A percentile compares a stretch with the other conserved stretches of the same genome.
These are phyloP conservation scores for Sisyra nigra DNA, from an alignment of 2,888 invertebrate genomes.

Conservation along the genomic window DNA sequence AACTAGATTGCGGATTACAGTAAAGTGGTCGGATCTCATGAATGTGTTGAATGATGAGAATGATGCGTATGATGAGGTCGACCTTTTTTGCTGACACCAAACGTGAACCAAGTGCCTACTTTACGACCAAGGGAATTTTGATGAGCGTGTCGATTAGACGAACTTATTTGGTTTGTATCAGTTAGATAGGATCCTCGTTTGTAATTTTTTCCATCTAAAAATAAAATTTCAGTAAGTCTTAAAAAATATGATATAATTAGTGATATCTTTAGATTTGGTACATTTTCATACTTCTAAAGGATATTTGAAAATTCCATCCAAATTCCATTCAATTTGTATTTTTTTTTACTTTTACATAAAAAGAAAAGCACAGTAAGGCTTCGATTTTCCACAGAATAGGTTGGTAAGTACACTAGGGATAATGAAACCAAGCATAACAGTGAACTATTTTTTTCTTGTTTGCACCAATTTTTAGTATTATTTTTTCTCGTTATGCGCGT, in stretches of 20 bases:
- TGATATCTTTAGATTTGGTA: no score
- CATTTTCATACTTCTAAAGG: no score
- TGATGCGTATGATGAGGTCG: conserved; percentile 24
- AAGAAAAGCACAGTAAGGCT: no score
- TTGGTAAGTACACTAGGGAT: no score
- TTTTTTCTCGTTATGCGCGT: no score
- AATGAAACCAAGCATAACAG: no score
- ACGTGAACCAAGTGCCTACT: conserved; percentile 40
- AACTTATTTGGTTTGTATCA: conserved; percentile 24
- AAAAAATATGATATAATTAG: background rate
- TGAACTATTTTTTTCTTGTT: no score
- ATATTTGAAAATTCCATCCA: no score
- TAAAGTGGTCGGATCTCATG: conserved; percentile 35
- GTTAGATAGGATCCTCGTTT: conserved; percentile 31
- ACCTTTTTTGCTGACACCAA: conserved; percentile 35
- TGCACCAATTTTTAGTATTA: no score
- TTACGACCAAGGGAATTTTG: conserved; percentile 33
- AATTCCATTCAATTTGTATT: no score
- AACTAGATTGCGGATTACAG: conserved; percentile 18
- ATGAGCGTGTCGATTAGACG: conserved; percentile 14
- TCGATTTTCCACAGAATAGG: no score
- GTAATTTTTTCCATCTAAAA: conserved; percentile 27
- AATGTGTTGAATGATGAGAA: conserved; percentile 16
- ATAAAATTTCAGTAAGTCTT: background rate
- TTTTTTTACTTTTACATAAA: no score